Base-by-base conservation (phyloP, 2,113 vertebrate genomes). In the Peromyscus maniculatus region DNA sequence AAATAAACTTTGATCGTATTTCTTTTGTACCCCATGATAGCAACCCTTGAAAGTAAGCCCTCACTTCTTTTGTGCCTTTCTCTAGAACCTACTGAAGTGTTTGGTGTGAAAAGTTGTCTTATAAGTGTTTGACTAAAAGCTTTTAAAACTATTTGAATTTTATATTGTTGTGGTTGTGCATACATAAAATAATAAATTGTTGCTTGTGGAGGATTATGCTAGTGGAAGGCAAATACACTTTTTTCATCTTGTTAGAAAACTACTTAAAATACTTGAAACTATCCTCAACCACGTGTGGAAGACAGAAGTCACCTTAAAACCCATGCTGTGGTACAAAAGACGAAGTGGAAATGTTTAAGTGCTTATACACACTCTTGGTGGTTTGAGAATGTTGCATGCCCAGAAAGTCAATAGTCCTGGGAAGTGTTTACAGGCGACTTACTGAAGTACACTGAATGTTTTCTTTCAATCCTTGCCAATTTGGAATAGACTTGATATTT, bases 401-500 rank as follows among this genome's bases (percentile, higher is more conserved):
- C 6, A 79, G 64, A 87, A 94, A 91, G 89, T 82, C 79, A 75
- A 11, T 82, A 88, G 3, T 64, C 46, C 26, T 90, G 22, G 93
- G 16, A 93, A 93, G 10, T 82, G 17, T 87, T 93, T 71, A 91
- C 39, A 86, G 13, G 9, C 9, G 80, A 87, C 22, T 84, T 49
- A 84, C 26, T 49, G 57, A 91, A 95, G 28, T 43, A 62, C 8
- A 71, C 3, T 72, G 59, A 67, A 91, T 75, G 17, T 28, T 95
- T 95, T 84, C 46, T 39, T 91, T 86, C 62, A 89, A 86, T 31
- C 0, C 21, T 72, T 59, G 24, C 15, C 3, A 24, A 75, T 33
- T 71, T 86, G 33, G 15, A 95, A 93, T 64, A 64, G 22, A 7
- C 46, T 97, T 93, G 55, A 92, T 92, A 86, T 86, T 94, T 94